Evolutionary conservation across 2,888 invertebrate species (phyloP).

Genomic region (Diaprepes abbreviatus): DNA sequence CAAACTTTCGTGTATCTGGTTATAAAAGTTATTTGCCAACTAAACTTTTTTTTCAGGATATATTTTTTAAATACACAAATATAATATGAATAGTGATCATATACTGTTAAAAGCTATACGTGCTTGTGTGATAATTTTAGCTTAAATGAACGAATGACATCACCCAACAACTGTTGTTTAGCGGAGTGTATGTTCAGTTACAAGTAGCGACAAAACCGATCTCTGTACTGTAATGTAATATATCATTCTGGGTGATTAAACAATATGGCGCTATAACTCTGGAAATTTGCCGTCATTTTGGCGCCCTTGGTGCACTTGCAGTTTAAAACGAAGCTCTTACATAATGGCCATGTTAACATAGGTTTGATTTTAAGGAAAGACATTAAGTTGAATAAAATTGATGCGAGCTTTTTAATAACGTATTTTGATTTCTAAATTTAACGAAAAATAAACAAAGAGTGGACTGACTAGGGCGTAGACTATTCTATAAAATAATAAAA

Average conservation of each 20-base stretch:
- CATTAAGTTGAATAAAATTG: too few relatives aligned
- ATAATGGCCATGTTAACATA: not conserved
- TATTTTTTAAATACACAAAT: too few relatives aligned
- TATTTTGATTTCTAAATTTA: too few relatives aligned
- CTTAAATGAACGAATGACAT: not conserved
- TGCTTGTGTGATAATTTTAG: not conserved
- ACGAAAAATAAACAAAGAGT: too few relatives aligned
- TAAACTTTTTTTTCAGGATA: too few relatives aligned
- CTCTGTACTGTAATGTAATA: conserved; percentile 32
- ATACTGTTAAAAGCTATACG: too few relatives aligned
- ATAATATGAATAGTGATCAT: too few relatives aligned
- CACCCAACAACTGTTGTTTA: conserved; percentile 25
- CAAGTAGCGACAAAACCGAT: conserved; percentile 43
- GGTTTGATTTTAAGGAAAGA: not conserved
- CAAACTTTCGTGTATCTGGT: too few relatives aligned
- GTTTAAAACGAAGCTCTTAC: conserved; percentile 1
- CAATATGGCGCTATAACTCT: conserved; percentile 45
- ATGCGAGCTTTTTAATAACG: too few relatives aligned
- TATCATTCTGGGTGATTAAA: conserved; percentile 43
- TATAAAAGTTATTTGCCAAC: too few relatives aligned
- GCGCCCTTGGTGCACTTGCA: conserved; percentile 5
- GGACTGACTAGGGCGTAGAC: too few relatives aligned
- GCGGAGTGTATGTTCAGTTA: conserved; percentile 33
- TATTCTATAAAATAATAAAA: too few relatives aligned
- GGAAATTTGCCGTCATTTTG: conserved; percentile 41